Evolutionary conservation across 1,140 invertebrate species (phyloP).

Genomic region (Drosophila arizonae): DNA sequence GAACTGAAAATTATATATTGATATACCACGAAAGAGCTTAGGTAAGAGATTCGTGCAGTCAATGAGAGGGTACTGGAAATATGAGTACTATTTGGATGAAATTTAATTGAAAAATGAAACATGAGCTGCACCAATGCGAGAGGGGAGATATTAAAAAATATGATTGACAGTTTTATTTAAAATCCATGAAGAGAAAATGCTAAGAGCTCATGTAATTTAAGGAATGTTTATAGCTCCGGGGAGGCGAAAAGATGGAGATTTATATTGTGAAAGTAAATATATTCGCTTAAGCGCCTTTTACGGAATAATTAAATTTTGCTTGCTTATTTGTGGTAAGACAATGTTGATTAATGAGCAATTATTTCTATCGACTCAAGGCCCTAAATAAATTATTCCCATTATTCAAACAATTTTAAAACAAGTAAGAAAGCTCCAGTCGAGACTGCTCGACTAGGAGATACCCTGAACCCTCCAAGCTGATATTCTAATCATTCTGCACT

Average conservation of each 20-base stretch:
- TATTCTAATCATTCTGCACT: too few relatives aligned
- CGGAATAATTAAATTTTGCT: too few relatives aligned
- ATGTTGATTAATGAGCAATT: constrained; percentile 3
- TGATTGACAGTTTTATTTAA: constrained; percentile 47
- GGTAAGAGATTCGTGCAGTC: constrained; percentile 1
- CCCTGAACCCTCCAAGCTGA: too few relatives aligned
- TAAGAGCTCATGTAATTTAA: constrained; percentile 2
- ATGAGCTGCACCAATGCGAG: constrained; percentile 22
- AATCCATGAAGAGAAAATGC: constrained; percentile 6
- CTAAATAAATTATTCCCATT: too few relatives aligned
- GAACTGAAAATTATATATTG: background rate
- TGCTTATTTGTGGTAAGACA: constrained; percentile 1
- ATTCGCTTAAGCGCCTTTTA: background rate
- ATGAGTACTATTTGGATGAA: constrained; percentile 13
- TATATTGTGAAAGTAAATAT: constrained; percentile 17
- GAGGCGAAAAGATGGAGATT: background rate
- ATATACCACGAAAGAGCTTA: constrained; percentile 1
- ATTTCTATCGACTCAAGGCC: too few relatives aligned
- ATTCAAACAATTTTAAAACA: too few relatives aligned
- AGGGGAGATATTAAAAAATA: constrained; percentile 29
- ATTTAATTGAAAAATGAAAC: constrained; percentile 47
- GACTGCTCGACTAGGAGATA: too few relatives aligned
- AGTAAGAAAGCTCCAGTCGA: too few relatives aligned
- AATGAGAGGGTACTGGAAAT: constrained; percentile 28
- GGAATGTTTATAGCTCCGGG: constrained; percentile 10